A percentile compares a stretch with the other conserved stretches of the same genome.
phyloP scores from a whole-genome alignment of 2,888 invertebrate species.

The Calameuta filiformis region DNA sequence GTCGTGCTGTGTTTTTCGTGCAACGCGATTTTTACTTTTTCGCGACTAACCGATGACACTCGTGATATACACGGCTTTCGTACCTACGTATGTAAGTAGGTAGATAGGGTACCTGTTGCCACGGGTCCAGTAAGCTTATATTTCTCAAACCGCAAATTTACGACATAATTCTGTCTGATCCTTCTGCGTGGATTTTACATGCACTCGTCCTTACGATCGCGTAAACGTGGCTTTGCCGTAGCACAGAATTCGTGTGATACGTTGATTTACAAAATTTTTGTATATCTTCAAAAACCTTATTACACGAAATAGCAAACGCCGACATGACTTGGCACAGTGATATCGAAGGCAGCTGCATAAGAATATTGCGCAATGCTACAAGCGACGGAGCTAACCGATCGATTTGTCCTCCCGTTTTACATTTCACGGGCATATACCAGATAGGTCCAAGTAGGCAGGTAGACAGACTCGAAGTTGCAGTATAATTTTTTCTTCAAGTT shows the following conservation, averaged over 20 bases:
- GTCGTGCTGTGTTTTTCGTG: constrained; percentile 4
- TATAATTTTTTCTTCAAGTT: not conserved
- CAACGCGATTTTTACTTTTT: not conserved
- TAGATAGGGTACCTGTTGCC: not conserved
- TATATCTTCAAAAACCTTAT: not conserved
- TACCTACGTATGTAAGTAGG: not conserved
- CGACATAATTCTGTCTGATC: not conserved
- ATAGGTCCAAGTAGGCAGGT: not conserved
- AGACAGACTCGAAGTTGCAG: not conserved
- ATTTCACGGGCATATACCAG: not conserved
- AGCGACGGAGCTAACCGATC: not conserved
- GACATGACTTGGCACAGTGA: not conserved
- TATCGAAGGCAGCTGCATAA: not conserved
- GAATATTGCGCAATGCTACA: not conserved
- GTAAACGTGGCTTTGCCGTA: not conserved
- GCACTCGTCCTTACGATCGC: not conserved
- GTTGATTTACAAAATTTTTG: not conserved
- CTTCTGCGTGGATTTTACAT: not conserved
- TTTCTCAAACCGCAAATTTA: not conserved
- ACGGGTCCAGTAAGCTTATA: not conserved
- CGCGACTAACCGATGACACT: not conserved
- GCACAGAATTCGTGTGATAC: not conserved
- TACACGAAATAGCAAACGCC: not conserved
- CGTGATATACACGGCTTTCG: not conserved
- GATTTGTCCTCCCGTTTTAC: not conserved